Conservation (phyloP, 2,113 vertebrate genomes). For the Spea multiplicata region DNA sequence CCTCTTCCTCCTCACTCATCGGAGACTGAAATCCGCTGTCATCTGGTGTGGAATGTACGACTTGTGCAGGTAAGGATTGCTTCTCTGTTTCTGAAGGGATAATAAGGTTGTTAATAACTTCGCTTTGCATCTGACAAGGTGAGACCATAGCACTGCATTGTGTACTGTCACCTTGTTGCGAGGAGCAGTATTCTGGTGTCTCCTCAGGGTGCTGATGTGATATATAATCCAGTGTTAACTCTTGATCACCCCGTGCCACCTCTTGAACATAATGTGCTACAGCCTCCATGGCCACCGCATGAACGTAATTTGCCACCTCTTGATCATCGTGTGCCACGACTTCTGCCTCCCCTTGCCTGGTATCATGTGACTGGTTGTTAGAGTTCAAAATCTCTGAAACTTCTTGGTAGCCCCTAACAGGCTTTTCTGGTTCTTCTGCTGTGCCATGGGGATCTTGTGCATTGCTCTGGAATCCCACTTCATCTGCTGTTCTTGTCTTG, state of each 20-base stretch:
- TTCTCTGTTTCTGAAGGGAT: slow-evolving; percentile 2
- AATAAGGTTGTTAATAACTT: background rate
- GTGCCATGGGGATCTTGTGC: background rate
- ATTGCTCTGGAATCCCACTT: background rate
- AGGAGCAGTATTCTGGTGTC: background rate
- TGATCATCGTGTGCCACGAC: background rate
- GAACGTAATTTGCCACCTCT: background rate
- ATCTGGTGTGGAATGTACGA: background rate
- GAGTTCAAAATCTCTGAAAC: background rate
- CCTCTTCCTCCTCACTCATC: slow-evolving; percentile 45
- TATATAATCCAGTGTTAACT: background rate
- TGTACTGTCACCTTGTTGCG: background rate
- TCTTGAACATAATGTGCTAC: background rate
- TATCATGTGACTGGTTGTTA: background rate
- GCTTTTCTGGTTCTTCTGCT: background rate
- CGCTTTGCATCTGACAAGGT: background rate
- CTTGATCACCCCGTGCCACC: background rate
- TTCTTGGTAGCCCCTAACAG: background rate
- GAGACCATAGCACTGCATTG: background rate
- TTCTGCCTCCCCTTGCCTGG: background rate
- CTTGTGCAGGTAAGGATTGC: slow-evolving; percentile 30
- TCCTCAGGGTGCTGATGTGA: background rate
- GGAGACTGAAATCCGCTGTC: slow-evolving; percentile 59
- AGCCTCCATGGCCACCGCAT: background rate
- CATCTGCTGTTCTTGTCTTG: background rate